Evolutionary conservation across 2,113 vertebrate genomes (phyloP), one percentile per base, ranked within the genome.

Genomic region (Dasyprocta punctata): DNA sequence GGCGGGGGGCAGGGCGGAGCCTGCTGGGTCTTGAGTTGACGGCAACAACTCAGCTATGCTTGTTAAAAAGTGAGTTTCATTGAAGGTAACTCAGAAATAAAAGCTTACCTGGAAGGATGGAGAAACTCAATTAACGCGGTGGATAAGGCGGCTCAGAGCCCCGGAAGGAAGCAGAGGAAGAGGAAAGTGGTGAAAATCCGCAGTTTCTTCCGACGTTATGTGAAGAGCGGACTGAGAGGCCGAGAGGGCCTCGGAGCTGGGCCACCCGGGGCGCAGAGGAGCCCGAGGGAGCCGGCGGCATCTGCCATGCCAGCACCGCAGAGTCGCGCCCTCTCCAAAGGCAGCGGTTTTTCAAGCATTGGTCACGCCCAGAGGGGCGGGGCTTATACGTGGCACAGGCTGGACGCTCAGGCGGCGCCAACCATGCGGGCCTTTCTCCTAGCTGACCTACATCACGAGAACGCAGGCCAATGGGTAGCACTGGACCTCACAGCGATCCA

Each of bases 181-280:
- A 11, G 8, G 61, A 30, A 3, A 38, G 12, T 26, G 7, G 17
- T 0, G 2, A 20, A 54, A 11, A 28, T 1, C 60, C 4, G 30
- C 44, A 11, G 75, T 89, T 82, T 41, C 41, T 54, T 5, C 36
- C 65, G 1, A 67, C 33, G 30, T 33, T 5, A 16, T 7, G 14
- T 67, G 2, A 1, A 14, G 2, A 8, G 36, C 5, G 16, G 36
- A n/a, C 36, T 2, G 2, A 0, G 67, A n/a, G 67, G 67, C 67
- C 67, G 20, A 8, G 33, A n/a, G 65, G 61, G 11, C 33, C 33
- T n/a, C 5, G 30, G 33, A 6, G 65, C 33, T 5, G 33, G 67
- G 67, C 67, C 67, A n/a, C 36, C 67, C 67, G 7, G 36, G 36
- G 36, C 7, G 19, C 36, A 9, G 22, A n/a, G 67, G 67, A 20